Base-by-base conservation (phyloP, 2,797 vertebrate genomes). In the Muraenolepis orangiensis region DNA sequence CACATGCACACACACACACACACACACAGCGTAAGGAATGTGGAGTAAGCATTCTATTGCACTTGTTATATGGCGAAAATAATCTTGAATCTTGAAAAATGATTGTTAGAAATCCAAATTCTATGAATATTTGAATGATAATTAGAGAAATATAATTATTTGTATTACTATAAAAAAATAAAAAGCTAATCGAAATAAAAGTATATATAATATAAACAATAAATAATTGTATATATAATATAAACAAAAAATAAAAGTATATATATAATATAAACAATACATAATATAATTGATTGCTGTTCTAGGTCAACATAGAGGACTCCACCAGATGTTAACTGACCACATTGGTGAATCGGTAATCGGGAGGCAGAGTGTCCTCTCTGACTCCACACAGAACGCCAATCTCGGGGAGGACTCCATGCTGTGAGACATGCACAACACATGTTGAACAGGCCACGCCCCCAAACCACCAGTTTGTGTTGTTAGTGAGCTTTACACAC, bases 291-390 rank as follows among this genome's bases (percentile, higher is more conserved):
- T n/a, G n/a, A n/a, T n/a, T n/a, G n/a, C n/a, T n/a, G n/a, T n/a
- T n/a, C n/a, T n/a, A n/a, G n/a, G n/a, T 10, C n/a, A 61, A 61
- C 57, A 61, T 61, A n/a, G 1, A 61, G n/a, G n/a, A 57, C 46
- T n/a, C n/a, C 20, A n/a, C 40, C 13, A 7, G 46, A 51, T 46
- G 57, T 66, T 32, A 26, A 89, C 91, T 87, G 82, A 92, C 91
- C 90, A 81, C 77, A 61, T 93, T 82, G 77, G 80, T 61, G 69
- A 75, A 91, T 80, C 74, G 90, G 77, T 95, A 96, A 2, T 91
- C 93, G 0, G 96, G 95, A 5, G 96, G 97, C 61, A 97, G 91
- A 0, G 96, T 94, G 82, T 93, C 92, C 0, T 97, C 95, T 87
- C 88, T 91, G 40, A 94, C 96, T 77, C 97, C 97, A 81, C 94